phyloP scores from a whole-genome alignment of 2,797 vertebrate species.

The Phoebastria nigripes region DNA sequence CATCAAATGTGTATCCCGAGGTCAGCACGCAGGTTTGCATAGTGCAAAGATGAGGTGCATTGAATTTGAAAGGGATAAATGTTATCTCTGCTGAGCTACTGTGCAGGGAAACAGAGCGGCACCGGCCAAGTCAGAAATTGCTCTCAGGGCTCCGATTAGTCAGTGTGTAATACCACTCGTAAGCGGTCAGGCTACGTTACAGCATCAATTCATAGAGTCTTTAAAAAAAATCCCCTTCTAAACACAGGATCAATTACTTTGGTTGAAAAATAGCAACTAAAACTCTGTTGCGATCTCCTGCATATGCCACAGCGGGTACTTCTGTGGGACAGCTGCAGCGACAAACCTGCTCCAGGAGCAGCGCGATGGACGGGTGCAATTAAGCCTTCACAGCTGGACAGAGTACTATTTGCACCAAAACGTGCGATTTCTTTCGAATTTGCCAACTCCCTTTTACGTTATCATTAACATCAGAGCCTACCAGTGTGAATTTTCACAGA shows the following conservation, averaged over 20 bases:
- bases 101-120: not conserved
- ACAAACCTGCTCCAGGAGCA: accelerated
- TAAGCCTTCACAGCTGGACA: accelerated
- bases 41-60: not conserved
- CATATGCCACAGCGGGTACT: accelerated
- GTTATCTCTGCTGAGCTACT: not conserved
- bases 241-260: not conserved
- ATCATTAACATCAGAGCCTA: accelerated
- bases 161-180: not conserved
- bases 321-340: accelerated
- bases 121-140: not conserved
- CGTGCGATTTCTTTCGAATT: accelerated
- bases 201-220: not conserved
- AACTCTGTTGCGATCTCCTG: accelerated
- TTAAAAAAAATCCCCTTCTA: not conserved
- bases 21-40: not conserved
- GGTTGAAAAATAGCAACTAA: not conserved
- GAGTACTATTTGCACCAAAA: not conserved
- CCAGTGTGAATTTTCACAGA: accelerated
- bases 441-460: accelerated
- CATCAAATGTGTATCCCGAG: not conserved
- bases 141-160: no score
- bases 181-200: not conserved
- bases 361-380: accelerated
- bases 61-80: not conserved